Conservation (phyloP, 2,888 invertebrate species). For the Drosophila longiperda region DNA sequence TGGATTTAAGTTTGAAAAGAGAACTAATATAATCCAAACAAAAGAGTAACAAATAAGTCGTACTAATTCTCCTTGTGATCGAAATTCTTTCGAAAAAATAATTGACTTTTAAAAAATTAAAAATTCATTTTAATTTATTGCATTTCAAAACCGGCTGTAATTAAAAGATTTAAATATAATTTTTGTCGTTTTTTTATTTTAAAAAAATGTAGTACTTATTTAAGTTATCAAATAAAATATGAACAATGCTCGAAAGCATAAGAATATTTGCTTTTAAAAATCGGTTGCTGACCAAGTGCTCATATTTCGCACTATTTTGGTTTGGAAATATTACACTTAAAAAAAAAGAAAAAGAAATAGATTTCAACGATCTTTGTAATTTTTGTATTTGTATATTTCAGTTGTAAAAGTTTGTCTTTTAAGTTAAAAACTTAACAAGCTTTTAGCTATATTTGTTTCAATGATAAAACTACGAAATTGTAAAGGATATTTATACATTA, state of each 20-base stretch:
- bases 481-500: background rate
- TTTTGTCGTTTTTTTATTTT: background rate
- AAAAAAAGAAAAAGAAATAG: too few relatives aligned
- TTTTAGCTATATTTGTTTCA: background rate
- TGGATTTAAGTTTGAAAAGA: background rate
- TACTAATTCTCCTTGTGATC: background rate
- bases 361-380: too few relatives aligned
- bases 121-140: background rate
- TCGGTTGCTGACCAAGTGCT: background rate
- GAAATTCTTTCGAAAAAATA: background rate
- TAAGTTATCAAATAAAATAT: background rate
- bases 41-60: background rate
- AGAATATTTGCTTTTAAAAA: background rate
- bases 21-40: background rate
- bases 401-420: background rate
- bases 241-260: background rate
- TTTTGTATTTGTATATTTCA: too few relatives aligned
- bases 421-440: background rate
- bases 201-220: background rate
- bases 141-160: background rate
- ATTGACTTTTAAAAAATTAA: background rate
- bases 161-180: background rate
- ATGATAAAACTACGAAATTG: background rate
- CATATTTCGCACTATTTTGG: background rate
- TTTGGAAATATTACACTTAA: background rate